Base-by-base conservation (phyloP, 1,140 invertebrate genomes). In the Pogonognathellus flavescens region DNA sequence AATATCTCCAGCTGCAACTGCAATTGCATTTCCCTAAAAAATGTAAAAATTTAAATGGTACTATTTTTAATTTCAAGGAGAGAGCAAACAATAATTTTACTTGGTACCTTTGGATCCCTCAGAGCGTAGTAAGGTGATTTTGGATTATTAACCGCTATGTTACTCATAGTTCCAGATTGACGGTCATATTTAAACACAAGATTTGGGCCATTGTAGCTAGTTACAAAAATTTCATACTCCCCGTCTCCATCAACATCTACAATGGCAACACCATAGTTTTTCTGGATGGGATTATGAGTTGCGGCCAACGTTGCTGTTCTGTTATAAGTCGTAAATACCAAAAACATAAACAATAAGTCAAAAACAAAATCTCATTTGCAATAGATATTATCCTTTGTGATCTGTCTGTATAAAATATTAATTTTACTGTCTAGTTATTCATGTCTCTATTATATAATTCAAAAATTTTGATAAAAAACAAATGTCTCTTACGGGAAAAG, bases 171-270 rank as follows among this genome's bases (percentile, higher is more conserved):
- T 76, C 41, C 41, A 7, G 70, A 49, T 76, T 76, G 14, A 49
- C n/a, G 70, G 7, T 76, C 41, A 16, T 76, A 76, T 50, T 76
- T 76, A 2, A 76, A 31, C 9, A 76, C 70, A 16, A 76, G 49
- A 50, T 76, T 76, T 9, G 70, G 31, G 6, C 70, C 70, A 20
- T 50, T 50, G 70, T 50, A 76, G 25, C 70, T 18, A 1, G 31
- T 49, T 7, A 76, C 70, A 76, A 76, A 76, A 18, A 76, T 76
- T 76, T 76, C 70, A 18, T 76, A 49, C n/a, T 76, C 70, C 4
- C 70, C 70, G 10, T 76, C 70, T 1, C 70, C 70, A 18, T 76
- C 70, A 5, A 76, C 41, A 50, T 76, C 70, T 8, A 50, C 41
- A 8, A 76, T 50, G 18, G 70, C 70, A 4, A 76, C 16, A 49